Base-by-base conservation (phyloP, 2,888 invertebrate genomes). In the Chorisops tibialis region DNA sequence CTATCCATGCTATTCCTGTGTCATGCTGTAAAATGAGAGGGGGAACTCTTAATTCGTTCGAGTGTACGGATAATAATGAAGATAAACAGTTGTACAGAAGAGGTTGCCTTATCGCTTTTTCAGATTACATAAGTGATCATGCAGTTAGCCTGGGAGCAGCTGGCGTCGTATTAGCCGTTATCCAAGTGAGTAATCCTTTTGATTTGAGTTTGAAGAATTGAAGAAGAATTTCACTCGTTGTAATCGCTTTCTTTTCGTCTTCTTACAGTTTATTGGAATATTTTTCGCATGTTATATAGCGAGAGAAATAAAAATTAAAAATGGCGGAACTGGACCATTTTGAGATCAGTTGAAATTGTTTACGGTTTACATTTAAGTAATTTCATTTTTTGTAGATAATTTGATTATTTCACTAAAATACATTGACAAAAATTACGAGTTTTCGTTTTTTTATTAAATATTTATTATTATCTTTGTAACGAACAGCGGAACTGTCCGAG, bases 111-210 rank as follows among this genome's bases (percentile, higher is more conserved):
- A 67, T 70, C 0, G 80, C 78, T 0, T 82, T 91, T 66, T 81
- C 83, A 1, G 64, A 74, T 4, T 87, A 83, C 77, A 82, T 88
- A 52, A 78, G 81, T 47, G 75, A 79, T 0, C 91, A 91, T 69
- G 87, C 89, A 0, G 81, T 84, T 1, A 83, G 86, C 62, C 82
- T 93, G 50, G 92, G 89, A 1, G 83, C 86, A 0, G 84, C 87
- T 64, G 91, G 89, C 12, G 78, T 91, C 39, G 85, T 87, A 47
- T 81, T 93, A 65, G 90, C 90, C 18, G 78, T 89, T 49, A 75
- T 91, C 66, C 91, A 93, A 87, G 90, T 91, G 49, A 43, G 45
- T 35, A 35, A n/a, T 19, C 35, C 3, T 62, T 30, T 50, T 22
- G 3, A 43, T 14, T 37, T n/a, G 14, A 18, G 37, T 24, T 43